Evolutionary conservation across 2,888 invertebrate genomes (phyloP), one percentile per base, ranked within the genome.

Genomic region (Tiphia femorata): DNA sequence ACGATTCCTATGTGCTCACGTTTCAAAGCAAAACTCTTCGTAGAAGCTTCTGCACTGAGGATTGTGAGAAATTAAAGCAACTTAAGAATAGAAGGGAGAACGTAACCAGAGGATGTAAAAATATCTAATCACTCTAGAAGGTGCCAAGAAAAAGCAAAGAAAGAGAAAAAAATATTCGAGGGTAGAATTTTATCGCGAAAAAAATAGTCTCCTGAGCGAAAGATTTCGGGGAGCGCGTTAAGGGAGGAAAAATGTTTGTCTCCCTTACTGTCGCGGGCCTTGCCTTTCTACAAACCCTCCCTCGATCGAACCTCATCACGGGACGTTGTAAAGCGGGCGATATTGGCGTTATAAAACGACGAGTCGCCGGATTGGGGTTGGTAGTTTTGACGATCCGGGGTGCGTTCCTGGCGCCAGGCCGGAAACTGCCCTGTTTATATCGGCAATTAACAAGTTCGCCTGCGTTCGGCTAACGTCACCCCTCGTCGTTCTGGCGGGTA

Each of bases 361-460:
- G 46, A 49, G 33, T 46, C 46, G 58, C 35, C 43, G 40, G 35
- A 43, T 5, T 21, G 37, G 14, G 44, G 47, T 30, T 53, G 35
- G 48, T 47, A 50, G 54, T 58, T 62, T 55, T 35, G 62, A 48
- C 55, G 58, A n/a, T 19, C 27, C 19, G 57, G 21, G 43, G 37
- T 33, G 14, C 50, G 49, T 62, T 41, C 16, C 59, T 60, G 63
- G 65, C 64, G 62, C 63, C 64, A 52, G 41, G 38, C 62, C 58
- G 76, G 76, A 72, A 76, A 70, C 73, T 63, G 52, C 58, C 58
- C 65, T 73, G 76, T 77, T 77, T 76, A 77, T 77, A 72, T 67
- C 73, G 67, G 68, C 75, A 74, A 77, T 77, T 77, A 77, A 77
- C 77, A 74, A 76, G 76, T 76, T 75, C 61, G 64, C 48, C 49